Conservation (phyloP, 2,888 invertebrate species). For the Glyphotaelius pellucidus region DNA sequence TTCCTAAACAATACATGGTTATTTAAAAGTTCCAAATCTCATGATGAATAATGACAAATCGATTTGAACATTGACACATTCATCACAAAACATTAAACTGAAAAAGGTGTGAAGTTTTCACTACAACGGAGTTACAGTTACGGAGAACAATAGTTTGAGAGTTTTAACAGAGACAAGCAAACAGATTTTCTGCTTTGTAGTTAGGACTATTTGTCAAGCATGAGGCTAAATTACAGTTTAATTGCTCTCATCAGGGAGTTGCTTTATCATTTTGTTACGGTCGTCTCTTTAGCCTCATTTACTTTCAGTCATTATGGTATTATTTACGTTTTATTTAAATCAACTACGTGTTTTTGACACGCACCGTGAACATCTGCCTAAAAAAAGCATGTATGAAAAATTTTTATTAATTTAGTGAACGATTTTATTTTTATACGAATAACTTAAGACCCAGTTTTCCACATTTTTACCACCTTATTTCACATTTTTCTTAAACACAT, state of each 20-base stretch:
- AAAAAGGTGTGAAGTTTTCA: too few species aligned
- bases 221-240: neutral
- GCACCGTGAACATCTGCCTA: neutral
- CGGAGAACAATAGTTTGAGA: neutral
- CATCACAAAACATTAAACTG: too few species aligned
- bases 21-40: too few species aligned
- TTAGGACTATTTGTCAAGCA: neutral
- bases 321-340: neutral
- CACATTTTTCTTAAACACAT: too few species aligned
- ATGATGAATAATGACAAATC: too few species aligned
- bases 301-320: neutral
- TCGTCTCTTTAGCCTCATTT: neutral
- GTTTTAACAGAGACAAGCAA: neutral
- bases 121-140: too few species aligned
- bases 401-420: neutral
- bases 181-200: neutral
- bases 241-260: neutral
- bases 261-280: neutral
- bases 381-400: neutral
- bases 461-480: too few species aligned
- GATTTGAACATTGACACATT: too few species aligned
- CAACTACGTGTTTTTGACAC: neutral
- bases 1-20: too few species aligned
- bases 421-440: neutral
- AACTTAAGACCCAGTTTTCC: too few species aligned